phyloP scores from a whole-genome alignment of 2,888 invertebrate species.

The Apotomis turbidana region DNA sequence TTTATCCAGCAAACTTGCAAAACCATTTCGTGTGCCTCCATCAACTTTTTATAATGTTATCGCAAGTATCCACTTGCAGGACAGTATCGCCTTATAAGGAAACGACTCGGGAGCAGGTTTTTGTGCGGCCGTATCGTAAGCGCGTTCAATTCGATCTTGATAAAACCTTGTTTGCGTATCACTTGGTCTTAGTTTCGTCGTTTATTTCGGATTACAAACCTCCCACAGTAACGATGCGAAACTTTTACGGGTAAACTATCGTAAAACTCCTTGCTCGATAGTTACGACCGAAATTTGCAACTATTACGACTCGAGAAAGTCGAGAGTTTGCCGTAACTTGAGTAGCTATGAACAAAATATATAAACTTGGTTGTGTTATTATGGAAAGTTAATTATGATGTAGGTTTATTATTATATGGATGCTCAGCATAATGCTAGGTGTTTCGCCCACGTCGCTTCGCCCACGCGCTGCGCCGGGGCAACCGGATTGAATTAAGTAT shows the following conservation, averaged over 20 bases:
- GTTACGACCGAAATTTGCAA: slow-evolving; percentile 38
- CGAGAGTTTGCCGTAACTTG: slow-evolving; percentile 31
- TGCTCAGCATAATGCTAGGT: slow-evolving; percentile 47
- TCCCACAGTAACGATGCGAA: slow-evolving; percentile 19
- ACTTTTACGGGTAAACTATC: slow-evolving; percentile 36
- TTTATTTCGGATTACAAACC: slow-evolving; percentile 22
- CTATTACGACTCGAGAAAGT: slow-evolving; percentile 40
- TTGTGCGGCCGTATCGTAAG: slow-evolving; percentile 58
- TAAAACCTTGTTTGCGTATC: slow-evolving; percentile 69
- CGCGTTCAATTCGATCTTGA: slow-evolving; percentile 72
- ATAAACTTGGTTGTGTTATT: slow-evolving; percentile 42
- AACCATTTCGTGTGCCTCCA: slow-evolving; percentile 71
- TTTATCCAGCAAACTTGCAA: slow-evolving; percentile 69
- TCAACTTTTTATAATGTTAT: slow-evolving; percentile 75
- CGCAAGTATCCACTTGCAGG: slow-evolving; percentile 72
- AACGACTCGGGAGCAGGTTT: slow-evolving; percentile 66
- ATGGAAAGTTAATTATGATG: slow-evolving; percentile 44
- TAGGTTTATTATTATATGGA: slow-evolving; percentile 40
- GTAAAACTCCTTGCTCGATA: slow-evolving; percentile 33
- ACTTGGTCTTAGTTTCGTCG: slow-evolving; percentile 51
- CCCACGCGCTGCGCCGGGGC: slow-evolving; percentile 40
- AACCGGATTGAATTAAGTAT: slow-evolving; percentile 38
- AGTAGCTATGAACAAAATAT: slow-evolving; percentile 28
- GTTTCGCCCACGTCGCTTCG: slow-evolving; percentile 46
- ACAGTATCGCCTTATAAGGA: slow-evolving; percentile 70